A percentile compares a stretch with the other conserved stretches of the same genome.
These are phyloP conservation scores for Atractosteus spatula DNA, from an alignment of 2,113 vertebrate species.

Conservation along the genomic window DNA sequence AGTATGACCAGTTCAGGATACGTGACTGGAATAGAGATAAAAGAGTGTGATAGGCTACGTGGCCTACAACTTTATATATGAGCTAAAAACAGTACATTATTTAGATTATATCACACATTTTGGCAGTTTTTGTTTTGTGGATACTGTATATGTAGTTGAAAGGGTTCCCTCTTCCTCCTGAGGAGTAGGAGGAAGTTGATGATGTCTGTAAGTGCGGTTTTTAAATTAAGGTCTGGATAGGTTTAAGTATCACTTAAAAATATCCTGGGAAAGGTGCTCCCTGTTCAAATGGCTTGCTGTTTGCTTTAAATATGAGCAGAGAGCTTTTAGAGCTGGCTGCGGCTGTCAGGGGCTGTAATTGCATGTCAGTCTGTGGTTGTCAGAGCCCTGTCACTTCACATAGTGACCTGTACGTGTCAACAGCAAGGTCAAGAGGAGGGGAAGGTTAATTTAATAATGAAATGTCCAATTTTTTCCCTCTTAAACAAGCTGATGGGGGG, in stretches of 20 bases:
- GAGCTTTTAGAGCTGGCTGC: slow-evolving; percentile 31
- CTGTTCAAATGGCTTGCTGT: neutral
- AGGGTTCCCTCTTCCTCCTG: no score
- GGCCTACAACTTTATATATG: no score
- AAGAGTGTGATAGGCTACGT: no score
- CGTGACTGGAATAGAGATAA: no score
- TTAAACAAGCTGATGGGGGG: slow-evolving; percentile 11
- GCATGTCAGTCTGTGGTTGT: slow-evolving; percentile 50
- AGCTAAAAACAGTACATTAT: no score
- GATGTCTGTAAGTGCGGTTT: neutral
- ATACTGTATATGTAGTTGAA: no score
- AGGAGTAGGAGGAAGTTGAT: no score
- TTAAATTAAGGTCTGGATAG: neutral
- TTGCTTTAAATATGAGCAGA: slow-evolving; percentile 13
- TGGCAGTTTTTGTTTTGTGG: no score
- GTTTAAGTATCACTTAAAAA: slow-evolving; percentile 9
- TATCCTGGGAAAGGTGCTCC: neutral
- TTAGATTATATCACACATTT: no score
- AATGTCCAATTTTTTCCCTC: slow-evolving; percentile 41
- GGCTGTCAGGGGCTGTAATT: slow-evolving; percentile 64
- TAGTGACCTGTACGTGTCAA: slow-evolving; percentile 55
- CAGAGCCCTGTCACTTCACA: slow-evolving; percentile 42
- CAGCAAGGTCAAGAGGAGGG: slow-evolving; percentile 54
- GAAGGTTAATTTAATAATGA: slow-evolving; percentile 73
- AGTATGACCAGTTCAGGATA: no score